phyloP scores from a whole-genome alignment of 1,140 invertebrate genomes.

The Heliconius eleuchia region DNA sequence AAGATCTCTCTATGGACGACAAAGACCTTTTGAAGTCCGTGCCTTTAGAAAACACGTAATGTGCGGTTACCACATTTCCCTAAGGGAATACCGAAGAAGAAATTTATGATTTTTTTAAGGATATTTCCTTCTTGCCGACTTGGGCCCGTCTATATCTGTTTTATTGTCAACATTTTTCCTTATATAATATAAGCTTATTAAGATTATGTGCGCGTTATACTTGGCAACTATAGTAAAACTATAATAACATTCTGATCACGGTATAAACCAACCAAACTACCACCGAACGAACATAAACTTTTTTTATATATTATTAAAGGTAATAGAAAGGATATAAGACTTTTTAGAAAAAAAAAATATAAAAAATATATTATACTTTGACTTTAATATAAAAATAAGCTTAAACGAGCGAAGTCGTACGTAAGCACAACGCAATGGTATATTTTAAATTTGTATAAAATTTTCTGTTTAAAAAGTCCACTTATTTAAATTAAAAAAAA shows the following conservation, averaged over 20 bases:
- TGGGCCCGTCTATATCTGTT: slow-evolving; percentile 13
- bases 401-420: too few species aligned
- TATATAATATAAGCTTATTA: not conserved
- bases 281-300: too few species aligned
- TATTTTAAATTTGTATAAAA: too few species aligned
- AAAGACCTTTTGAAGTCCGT: slow-evolving; percentile 26
- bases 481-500: too few species aligned
- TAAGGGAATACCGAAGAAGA: slow-evolving; percentile 31
- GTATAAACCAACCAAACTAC: too few species aligned
- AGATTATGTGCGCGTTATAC: not conserved
- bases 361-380: too few species aligned
- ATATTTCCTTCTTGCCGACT: slow-evolving; percentile 1
- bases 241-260: not conserved
- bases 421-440: too few species aligned
- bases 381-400: too few species aligned
- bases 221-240: not conserved
- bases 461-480: too few species aligned
- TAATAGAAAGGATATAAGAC: too few species aligned
- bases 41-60: slow-evolving; percentile 33
- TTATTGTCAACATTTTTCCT: slow-evolving; percentile 15
- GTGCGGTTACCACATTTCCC: slow-evolving; percentile 38
- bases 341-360: too few species aligned
- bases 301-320: too few species aligned
- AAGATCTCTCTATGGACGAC: slow-evolving; percentile 10
- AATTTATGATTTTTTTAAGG: slow-evolving; percentile 35